These are phyloP conservation scores for Poeciliopsis infans DNA, from an alignment of 2,797 vertebrate genomes.

Conservation along the genomic window DNA sequence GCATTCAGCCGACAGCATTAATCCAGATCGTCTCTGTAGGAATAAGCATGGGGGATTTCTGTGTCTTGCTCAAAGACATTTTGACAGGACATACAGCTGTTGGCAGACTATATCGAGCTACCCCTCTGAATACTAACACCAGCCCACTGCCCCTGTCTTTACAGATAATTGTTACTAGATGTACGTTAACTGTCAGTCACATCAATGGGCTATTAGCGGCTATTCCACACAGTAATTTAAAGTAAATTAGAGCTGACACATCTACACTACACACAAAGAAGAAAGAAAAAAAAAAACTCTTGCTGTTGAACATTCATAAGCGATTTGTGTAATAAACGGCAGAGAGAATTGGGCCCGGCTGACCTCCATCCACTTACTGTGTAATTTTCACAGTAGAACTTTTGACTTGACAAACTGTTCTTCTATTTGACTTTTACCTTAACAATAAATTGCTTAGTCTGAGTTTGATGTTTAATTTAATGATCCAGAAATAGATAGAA, in stretches of 20 bases:
- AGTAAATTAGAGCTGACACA: slow-evolving; percentile 14
- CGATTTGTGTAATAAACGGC: slow-evolving; percentile 18
- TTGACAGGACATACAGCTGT: slow-evolving; percentile 52
- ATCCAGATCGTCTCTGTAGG: slow-evolving; percentile 49
- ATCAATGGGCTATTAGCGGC: slow-evolving; percentile 8
- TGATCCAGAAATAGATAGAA: not conserved
- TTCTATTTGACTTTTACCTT: not conserved
- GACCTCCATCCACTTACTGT: not conserved
- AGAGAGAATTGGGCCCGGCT: not conserved
- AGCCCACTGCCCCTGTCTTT: slow-evolving; percentile 24
- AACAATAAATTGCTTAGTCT: not conserved
- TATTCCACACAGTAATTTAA: slow-evolving; percentile 6
- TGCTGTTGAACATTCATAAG: slow-evolving; percentile 8
- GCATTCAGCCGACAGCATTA: slow-evolving; percentile 45
- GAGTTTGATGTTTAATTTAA: not conserved
- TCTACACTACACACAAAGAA: slow-evolving; percentile 13
- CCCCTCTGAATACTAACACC: slow-evolving; percentile 31
- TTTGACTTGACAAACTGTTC: not conserved
- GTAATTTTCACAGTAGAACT: not conserved
- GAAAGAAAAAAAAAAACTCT: not conserved
- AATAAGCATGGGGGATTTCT: slow-evolving; percentile 59
- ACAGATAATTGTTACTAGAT: slow-evolving; percentile 29
- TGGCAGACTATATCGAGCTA: slow-evolving; percentile 39
- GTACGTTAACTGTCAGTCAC: slow-evolving; percentile 33
- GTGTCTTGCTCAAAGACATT: slow-evolving; percentile 51